Conservation (phyloP, 2,113 vertebrate genomes). For the Xenus cinereus region DNA sequence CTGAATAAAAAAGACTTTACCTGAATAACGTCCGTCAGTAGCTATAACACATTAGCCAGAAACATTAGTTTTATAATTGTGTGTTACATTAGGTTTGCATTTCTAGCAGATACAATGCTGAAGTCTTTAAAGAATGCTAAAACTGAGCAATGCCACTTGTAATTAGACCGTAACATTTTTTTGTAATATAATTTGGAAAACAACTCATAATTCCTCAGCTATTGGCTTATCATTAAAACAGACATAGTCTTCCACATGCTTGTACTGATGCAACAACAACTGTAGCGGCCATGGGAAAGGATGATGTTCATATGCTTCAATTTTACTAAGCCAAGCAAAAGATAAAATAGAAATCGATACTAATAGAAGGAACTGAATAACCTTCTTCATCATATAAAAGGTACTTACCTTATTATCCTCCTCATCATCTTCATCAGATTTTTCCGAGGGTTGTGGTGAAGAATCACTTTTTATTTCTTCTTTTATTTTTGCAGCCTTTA, state of each 20-base stretch:
- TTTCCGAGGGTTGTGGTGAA: conserved; percentile 87
- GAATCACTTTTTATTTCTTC: conserved; percentile 90
- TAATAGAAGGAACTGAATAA: neutral
- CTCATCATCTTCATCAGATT: conserved; percentile 88
- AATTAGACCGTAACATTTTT: neutral
- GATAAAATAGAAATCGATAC: neutral
- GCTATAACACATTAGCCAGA: neutral
- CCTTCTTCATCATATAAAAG: neutral
- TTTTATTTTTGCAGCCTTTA: conserved; percentile 85
- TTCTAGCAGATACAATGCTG: neutral
- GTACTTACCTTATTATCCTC: conserved; percentile 76
- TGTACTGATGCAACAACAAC: neutral
- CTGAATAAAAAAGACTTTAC: neutral
- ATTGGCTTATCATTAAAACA: neutral
- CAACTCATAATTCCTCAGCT: neutral
- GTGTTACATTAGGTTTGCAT: neutral
- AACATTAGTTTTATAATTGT: neutral
- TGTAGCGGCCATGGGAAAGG: neutral
- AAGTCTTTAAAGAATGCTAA: neutral
- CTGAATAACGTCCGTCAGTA: neutral
- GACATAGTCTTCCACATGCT: neutral
- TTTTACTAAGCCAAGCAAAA: neutral
- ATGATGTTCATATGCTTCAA: neutral
- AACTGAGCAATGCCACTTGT: neutral
- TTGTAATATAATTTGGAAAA: neutral